phyloP scores from a whole-genome alignment of 1,140 invertebrate genomes.

The Cheumatopsyche charites region DNA sequence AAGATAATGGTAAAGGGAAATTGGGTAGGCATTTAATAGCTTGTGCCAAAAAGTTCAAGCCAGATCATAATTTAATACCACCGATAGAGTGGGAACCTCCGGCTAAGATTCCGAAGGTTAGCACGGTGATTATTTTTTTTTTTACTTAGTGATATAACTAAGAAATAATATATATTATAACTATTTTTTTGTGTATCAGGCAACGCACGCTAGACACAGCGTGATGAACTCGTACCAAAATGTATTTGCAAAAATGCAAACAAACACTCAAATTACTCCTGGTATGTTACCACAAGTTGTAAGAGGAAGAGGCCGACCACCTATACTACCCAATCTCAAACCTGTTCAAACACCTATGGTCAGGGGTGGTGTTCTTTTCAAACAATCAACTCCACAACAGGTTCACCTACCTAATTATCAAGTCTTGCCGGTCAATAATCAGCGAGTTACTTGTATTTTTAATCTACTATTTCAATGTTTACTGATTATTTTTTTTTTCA shows the following conservation, averaged over 20 bases:
- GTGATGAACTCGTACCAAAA: conserved; percentile 54
- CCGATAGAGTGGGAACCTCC: conserved; percentile 89
- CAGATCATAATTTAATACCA: conserved; percentile 83
- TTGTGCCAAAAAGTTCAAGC: conserved; percentile 89
- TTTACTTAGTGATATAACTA: conserved; percentile 13
- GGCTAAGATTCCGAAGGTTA: conserved; percentile 84
- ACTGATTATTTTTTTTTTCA: not conserved
- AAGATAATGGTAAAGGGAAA: conserved; percentile 94
- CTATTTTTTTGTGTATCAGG: conserved; percentile 51
- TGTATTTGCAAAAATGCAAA: conserved; percentile 50
- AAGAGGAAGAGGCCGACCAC: conserved; percentile 53
- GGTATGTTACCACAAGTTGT: not conserved
- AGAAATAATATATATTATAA: conserved; percentile 24
- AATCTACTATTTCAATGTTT: not conserved
- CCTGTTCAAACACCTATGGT: conserved; percentile 57
- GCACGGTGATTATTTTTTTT: conserved; percentile 57
- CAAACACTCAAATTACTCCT: conserved; percentile 29
- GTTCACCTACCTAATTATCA: conserved; percentile 54
- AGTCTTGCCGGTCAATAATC: conserved; percentile 56
- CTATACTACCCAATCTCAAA: conserved; percentile 51
- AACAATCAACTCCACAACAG: conserved; percentile 56
- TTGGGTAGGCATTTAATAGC: conserved; percentile 85
- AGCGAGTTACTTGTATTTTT: conserved; percentile 52
- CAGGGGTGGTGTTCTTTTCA: conserved; percentile 58
- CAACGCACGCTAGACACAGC: conserved; percentile 61